phyloP scores from a whole-genome alignment of 2,797 vertebrate species.

The Cacajao melanocephalus region DNA sequence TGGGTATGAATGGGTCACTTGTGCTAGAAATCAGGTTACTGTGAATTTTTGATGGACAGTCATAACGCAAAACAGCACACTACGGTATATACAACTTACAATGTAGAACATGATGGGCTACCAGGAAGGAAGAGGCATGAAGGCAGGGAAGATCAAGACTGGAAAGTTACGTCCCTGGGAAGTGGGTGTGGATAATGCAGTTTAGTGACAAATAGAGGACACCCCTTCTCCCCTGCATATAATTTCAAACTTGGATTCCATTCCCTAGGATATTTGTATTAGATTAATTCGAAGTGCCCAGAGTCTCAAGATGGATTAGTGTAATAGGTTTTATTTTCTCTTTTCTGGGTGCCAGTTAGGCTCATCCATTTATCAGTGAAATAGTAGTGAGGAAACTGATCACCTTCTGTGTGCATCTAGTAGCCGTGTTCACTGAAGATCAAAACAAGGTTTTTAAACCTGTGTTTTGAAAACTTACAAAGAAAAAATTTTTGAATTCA shows the following conservation, averaged over 20 bases:
- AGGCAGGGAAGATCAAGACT: not conserved
- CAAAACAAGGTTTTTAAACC: not conserved
- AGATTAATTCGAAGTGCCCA: constrained; percentile 37
- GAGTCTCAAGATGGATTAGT: constrained; percentile 18
- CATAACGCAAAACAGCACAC: not conserved
- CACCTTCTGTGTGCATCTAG: not conserved
- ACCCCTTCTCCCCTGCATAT: not conserved
- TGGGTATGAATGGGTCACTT: not conserved
- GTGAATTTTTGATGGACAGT: not conserved
- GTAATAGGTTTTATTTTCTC: not conserved
- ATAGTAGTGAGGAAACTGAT: not conserved
- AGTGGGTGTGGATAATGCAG: not conserved
- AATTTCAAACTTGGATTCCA: not conserved
- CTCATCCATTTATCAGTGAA: not conserved
- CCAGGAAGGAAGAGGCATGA: not conserved
- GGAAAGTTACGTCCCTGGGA: not conserved
- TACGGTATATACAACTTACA: not conserved
- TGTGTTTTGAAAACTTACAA: not conserved
- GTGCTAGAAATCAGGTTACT: not conserved
- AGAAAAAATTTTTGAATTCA: not conserved
- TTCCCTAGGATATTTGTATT: not conserved
- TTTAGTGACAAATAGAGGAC: not conserved
- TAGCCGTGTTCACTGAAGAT: not conserved
- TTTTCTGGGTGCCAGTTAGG: not conserved
- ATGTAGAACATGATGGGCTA: not conserved